Evolutionary conservation across 2,113 vertebrate species (phyloP).

Genomic region (Caretta caretta): DNA sequence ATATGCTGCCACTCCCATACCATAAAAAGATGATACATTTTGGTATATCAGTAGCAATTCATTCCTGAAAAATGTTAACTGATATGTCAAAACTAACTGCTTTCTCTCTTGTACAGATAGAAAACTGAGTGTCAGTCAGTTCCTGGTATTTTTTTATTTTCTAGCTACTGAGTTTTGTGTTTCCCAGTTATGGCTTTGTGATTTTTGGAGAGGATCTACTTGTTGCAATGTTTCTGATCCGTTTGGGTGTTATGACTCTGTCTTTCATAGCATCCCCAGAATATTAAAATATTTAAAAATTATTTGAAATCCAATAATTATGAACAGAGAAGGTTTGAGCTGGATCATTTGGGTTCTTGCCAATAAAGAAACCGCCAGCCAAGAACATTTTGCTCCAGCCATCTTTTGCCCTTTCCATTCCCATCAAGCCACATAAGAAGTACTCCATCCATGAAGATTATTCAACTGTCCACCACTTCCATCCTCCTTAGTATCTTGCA

Average conservation of each 20-base stretch:
- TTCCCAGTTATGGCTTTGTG: neutral
- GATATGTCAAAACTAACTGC: neutral
- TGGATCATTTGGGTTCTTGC: neutral
- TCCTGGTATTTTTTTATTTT: neutral
- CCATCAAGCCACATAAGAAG: neutral
- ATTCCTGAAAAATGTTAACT: neutral
- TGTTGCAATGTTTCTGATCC: neutral
- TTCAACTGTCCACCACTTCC: neutral
- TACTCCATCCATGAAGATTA: neutral
- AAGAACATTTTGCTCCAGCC: neutral
- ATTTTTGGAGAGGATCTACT: neutral
- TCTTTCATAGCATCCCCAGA: neutral
- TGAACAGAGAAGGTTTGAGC: neutral
- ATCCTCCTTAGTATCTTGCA: neutral
- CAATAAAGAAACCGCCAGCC: neutral
- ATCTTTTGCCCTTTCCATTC: neutral
- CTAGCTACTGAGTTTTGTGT: neutral
- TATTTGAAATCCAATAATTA: neutral
- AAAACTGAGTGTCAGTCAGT: neutral
- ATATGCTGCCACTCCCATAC: neutral
- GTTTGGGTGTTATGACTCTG: neutral
- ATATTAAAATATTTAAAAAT: neutral
- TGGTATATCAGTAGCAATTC: rapidly evolving
- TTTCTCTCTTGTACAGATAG: neutral
- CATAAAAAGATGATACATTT: neutral